Percentiles rank a stretch among this genome's conserved stretches.
phyloP scores from a whole-genome alignment of 23 tunicate species.

The Ascidia mentula region DNA sequence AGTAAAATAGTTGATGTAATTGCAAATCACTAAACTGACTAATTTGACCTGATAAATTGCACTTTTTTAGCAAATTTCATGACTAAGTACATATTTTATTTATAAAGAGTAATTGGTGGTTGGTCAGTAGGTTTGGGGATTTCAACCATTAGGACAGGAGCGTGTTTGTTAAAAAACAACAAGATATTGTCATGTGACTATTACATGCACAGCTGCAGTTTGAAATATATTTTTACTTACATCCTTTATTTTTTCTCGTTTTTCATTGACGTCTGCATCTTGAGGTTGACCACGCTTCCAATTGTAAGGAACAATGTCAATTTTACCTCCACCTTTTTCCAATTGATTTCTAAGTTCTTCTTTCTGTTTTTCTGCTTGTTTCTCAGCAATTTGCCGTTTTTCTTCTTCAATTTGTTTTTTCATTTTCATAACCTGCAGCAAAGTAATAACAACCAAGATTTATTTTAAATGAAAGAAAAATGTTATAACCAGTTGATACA shows the following conservation, averaged over 20 bases:
- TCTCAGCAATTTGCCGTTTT: constrained; percentile 28
- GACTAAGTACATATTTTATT: no score
- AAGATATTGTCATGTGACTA: no score
- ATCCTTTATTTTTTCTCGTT: constrained; percentile 61
- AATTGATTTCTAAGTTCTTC: constrained; percentile 14
- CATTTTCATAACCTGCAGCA: constrained; percentile 21
- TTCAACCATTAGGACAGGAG: no score
- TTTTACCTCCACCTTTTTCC: constrained; percentile 14
- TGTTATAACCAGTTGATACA: neutral
- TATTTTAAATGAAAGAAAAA: neutral
- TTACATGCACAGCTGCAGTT: no score
- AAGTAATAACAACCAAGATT: neutral
- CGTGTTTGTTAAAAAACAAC: no score
- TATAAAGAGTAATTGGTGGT: no score
- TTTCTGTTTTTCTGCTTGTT: constrained; percentile 30
- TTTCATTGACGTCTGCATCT: constrained; percentile 66
- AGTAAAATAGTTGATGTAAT: no score
- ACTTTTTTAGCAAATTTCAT: no score
- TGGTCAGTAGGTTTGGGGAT: no score
- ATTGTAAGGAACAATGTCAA: constrained; percentile 49
- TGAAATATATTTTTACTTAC: constrained; percentile 8
- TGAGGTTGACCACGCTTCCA: constrained; percentile 62
- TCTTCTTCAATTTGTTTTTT: constrained; percentile 61
- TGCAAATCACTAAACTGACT: no score
- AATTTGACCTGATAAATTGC: no score